Base-by-base conservation (phyloP, 2,888 invertebrate species). In the Merodon equestris region DNA sequence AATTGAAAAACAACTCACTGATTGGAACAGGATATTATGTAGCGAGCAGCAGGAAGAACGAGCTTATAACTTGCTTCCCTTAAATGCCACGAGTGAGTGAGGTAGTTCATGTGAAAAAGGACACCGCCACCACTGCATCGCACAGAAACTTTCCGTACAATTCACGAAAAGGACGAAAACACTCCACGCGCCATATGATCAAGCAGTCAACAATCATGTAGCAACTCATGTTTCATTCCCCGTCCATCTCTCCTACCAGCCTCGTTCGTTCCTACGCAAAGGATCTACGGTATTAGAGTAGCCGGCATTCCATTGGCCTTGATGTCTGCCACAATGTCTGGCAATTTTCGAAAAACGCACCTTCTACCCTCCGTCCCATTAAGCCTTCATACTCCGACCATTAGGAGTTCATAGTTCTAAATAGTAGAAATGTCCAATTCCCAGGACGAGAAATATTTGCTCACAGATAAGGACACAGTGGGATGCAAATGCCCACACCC, bases 141-240 rank as follows among this genome's bases (percentile, higher is more conserved):
- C 7, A 4, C 27, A 27, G 7, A 27, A 27, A 27, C 27, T 27
- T 27, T 27, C 2, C 2, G 27, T 2, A 27, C 2, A 27, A 27
- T 27, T 27, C 7, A 19, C 5, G 38, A 15, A 17, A 27, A 57
- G 7, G 19, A 50, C 12, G 51, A 48, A 13, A 10, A 40, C 3
- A 18, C 36, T 42, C 36, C 40, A 63, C 48, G 68, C 44, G 58
- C 68, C 73, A 63, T 63, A 60, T 74, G 79, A 79, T 79, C 79
- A 79, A 74, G 70, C 74, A 79, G 79, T 79, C 79, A 79, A 73
- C 79, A 79, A 58, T 73, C 79, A 74, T 79, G 74, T 79, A 79
- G 79, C 79, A 64, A 74, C 63, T 70, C 68, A 68, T 70, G 68
- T 60, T 79, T 68, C 79, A 60, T 63, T 63, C 63, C 12, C 50